Conservation (phyloP, 2,113 vertebrate species). For the Python bivittatus region DNA sequence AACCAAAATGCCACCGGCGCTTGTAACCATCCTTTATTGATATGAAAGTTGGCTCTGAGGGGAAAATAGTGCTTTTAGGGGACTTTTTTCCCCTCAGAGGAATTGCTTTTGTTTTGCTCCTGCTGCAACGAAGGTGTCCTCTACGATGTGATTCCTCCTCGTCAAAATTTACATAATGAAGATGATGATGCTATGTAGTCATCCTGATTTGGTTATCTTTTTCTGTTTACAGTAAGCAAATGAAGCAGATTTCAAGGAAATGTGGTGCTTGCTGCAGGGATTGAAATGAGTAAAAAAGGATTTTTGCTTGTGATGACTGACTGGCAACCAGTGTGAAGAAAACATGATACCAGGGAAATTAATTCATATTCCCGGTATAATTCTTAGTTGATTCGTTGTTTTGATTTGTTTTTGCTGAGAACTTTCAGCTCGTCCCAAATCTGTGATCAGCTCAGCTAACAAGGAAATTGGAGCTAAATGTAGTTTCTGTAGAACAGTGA, state of each 20-base stretch:
- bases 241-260: not conserved
- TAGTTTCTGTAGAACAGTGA: not conserved
- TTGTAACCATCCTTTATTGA: not conserved
- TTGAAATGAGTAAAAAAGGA: not conserved
- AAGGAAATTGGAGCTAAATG: not conserved
- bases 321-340: too few species aligned
- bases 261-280: not conserved
- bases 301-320: too few species aligned
- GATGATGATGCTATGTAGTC: not conserved
- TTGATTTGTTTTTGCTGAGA: not conserved
- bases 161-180: not conserved
- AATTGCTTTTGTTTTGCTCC: not conserved
- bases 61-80: not conserved
- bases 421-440: not conserved
- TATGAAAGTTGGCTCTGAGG: not conserved
- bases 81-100: not conserved
- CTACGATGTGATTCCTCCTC: not conserved
- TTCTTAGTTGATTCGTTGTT: not conserved
- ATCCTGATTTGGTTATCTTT: not conserved
- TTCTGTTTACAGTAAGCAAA: not conserved
- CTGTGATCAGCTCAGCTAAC: not conserved
- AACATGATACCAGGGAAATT: not conserved
- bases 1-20: not conserved
- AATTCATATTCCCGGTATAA: not conserved
- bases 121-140: too few species aligned